Conservation (phyloP, 2,888 invertebrate species). For the Xestia rhomboidea region DNA sequence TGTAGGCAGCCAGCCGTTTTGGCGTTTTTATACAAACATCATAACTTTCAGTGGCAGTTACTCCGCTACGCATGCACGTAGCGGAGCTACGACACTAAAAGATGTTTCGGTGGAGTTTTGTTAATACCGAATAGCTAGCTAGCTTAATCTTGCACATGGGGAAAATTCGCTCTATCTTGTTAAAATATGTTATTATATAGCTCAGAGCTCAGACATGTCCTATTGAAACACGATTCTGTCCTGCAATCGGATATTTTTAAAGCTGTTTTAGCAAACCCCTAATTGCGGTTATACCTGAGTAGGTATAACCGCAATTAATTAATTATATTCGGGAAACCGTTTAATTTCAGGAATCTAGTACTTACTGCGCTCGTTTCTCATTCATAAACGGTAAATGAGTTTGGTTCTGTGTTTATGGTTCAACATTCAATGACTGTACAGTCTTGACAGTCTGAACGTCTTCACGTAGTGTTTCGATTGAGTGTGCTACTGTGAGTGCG, state of each 20-base stretch:
- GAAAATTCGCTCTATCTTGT: not conserved
- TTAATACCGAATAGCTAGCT: not conserved
- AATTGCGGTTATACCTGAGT: not conserved
- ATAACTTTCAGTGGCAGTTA: not conserved
- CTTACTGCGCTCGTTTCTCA: not conserved
- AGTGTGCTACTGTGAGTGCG: not conserved
- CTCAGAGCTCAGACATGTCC: not conserved
- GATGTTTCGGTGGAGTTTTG: not conserved
- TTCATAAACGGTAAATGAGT: not conserved
- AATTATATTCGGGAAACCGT: not conserved
- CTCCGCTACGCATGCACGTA: not conserved
- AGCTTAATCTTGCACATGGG: no score
- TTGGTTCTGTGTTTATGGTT: not conserved
- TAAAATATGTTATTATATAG: not conserved
- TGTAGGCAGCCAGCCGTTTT: not conserved
- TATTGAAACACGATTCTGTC: not conserved
- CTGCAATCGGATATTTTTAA: not conserved
- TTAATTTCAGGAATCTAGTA: not conserved
- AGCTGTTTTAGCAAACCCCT: not conserved
- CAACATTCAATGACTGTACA: constrained; percentile 1
- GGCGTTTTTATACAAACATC: not conserved
- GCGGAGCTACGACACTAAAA: not conserved
- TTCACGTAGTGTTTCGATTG: not conserved
- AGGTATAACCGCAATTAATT: no score
- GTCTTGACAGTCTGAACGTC: constrained; percentile 7